These are phyloP conservation scores for Protonibea diacanthus DNA, from an alignment of 2,797 vertebrate genomes.

Conservation along the genomic window DNA sequence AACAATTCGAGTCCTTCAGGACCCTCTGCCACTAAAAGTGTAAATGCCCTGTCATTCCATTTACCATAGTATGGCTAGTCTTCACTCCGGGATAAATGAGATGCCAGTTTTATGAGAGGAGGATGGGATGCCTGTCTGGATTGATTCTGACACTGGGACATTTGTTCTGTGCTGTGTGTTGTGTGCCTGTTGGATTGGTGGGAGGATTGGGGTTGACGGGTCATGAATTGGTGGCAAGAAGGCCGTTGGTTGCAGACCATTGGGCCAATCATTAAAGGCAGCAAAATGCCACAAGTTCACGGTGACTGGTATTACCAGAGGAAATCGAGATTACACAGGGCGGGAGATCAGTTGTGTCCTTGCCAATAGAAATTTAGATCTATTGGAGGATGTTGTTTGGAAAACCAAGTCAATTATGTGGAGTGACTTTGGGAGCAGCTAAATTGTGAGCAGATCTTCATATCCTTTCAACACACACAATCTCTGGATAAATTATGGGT, in stretches of 20 bases:
- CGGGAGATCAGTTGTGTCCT: conserved; percentile 69
- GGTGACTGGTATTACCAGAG: conserved; percentile 77
- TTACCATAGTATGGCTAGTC: conserved; percentile 60
- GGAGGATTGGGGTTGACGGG: conserved; percentile 87
- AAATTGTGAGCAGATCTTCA: conserved; percentile 41
- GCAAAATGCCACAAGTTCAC: conserved; percentile 82
- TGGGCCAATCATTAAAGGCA: conserved; percentile 85
- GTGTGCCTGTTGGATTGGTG: conserved; percentile 87
- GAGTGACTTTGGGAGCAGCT: conserved; percentile 33
- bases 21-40: conserved; percentile 55
- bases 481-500: conserved; percentile 13
- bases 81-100: conserved; percentile 78
- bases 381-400: conserved; percentile 39
- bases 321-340: conserved; percentile 81
- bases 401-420: conserved; percentile 53
- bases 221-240: conserved; percentile 88
- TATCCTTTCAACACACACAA: conserved; percentile 14
- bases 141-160: conserved; percentile 83
- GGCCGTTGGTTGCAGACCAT: conserved; percentile 83
- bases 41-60: conserved; percentile 74
- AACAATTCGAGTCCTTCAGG: conserved; percentile 60
- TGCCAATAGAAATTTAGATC: conserved; percentile 76
- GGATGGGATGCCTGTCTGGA: conserved; percentile 80
- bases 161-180: conserved; percentile 81
- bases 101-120: conserved; percentile 83